Evolutionary conservation across 2,888 invertebrate genomes (phyloP).

Genomic region (Cephus nigrinus): DNA sequence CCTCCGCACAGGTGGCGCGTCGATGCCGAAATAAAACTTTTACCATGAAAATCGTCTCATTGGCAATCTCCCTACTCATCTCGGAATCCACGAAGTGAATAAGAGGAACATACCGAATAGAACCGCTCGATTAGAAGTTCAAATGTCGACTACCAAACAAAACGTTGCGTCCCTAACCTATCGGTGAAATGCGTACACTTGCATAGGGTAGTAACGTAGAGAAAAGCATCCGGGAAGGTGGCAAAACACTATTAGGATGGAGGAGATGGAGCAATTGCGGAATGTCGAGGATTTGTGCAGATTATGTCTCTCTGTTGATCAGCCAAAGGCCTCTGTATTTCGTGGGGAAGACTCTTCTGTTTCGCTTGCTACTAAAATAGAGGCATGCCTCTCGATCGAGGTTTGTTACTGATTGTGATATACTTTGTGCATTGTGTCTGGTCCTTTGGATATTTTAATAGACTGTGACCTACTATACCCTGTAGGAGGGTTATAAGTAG

Average conservation of each 20-base stretch:
- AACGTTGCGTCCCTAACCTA: slow-evolving; percentile 54
- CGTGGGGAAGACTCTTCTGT: slow-evolving; percentile 68
- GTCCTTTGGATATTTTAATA: too few species aligned
- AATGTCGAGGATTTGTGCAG: slow-evolving; percentile 70
- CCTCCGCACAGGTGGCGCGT: too few species aligned
- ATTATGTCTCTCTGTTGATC: slow-evolving; percentile 73
- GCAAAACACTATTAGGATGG: slow-evolving; percentile 38
- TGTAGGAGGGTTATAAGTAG: too few species aligned
- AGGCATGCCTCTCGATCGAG: slow-evolving; percentile 75
- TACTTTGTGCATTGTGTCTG: too few species aligned
- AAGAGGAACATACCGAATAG: slow-evolving; percentile 23
- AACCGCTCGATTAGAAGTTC: slow-evolving; percentile 42
- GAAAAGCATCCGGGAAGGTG: background rate
- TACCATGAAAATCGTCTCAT: too few species aligned
- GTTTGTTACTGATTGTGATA: slow-evolving; percentile 62
- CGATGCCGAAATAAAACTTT: too few species aligned
- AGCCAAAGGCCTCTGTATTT: slow-evolving; percentile 73
- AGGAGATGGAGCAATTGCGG: slow-evolving; percentile 45
- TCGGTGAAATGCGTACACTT: slow-evolving; percentile 14
- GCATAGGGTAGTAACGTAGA: background rate
- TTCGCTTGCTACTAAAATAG: slow-evolving; percentile 74
- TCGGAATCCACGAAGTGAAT: background rate
- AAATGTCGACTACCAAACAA: slow-evolving; percentile 49
- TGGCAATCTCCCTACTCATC: too few species aligned
- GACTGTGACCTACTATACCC: too few species aligned